A percentile compares a stretch with the other conserved stretches of the same genome.
Evolutionary conservation across 2,797 vertebrate genomes (phyloP).

Genomic region (Smutsia temminckii): DNA sequence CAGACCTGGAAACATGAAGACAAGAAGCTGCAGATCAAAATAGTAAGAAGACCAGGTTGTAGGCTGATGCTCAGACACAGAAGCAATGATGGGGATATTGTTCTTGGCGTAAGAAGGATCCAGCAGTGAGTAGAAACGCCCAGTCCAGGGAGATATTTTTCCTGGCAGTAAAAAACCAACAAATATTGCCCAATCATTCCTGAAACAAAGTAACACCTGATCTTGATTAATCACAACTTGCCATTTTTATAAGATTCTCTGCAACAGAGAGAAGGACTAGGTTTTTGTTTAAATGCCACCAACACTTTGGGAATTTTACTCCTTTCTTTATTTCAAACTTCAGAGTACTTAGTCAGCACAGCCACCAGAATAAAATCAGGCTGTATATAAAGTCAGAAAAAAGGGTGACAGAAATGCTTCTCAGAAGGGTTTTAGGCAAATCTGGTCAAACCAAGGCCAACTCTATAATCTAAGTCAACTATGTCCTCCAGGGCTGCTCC

Average conservation of each 20-base stretch:
- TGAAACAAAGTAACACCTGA: constrained; percentile 40
- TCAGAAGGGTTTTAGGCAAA: background rate
- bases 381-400: background rate
- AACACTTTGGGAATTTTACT: constrained; percentile 7
- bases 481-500: background rate
- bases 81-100: constrained; percentile 99
- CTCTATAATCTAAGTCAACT: background rate
- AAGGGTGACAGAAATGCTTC: background rate
- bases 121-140: constrained; percentile 97
- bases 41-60: constrained; percentile 99
- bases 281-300: background rate
- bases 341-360: background rate
- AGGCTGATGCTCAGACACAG: constrained; percentile 98
- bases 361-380: background rate
- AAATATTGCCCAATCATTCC: background rate
- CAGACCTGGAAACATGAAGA: constrained; percentile 98
- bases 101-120: constrained; percentile 99
- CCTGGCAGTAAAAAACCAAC: constrained; percentile 83
- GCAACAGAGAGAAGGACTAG: background rate
- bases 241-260: constrained; percentile 28
- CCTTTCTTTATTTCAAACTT: constrained; percentile 11
- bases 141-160: constrained; percentile 98
- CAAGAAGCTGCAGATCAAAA: constrained; percentile 97
- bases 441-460: constrained; percentile 8
- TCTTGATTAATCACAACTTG: constrained; percentile 1